These are phyloP conservation scores for Archaeoteleia sp. DNA, from an alignment of 2,888 invertebrate genomes.

Conservation along the genomic window DNA sequence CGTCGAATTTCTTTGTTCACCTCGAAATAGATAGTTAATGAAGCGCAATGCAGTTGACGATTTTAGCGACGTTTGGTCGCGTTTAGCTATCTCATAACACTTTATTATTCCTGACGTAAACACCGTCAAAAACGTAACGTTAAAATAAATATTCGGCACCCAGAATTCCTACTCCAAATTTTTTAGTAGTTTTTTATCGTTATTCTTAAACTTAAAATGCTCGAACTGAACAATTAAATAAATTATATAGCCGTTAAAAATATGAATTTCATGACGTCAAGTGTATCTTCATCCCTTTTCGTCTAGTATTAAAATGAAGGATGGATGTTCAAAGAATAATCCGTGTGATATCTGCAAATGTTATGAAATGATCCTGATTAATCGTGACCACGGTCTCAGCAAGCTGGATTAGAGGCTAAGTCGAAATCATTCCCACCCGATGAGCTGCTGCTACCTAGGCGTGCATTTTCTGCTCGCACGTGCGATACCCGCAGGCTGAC, in stretches of 20 bases:
- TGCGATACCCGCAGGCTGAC: neutral
- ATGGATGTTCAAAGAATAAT: conserved; percentile 4
- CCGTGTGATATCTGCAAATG: neutral
- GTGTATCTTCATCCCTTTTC: neutral
- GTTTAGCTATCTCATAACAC: conserved; percentile 1
- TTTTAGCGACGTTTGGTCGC: conserved; percentile 24
- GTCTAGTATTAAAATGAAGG: neutral
- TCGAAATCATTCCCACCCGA: conserved; percentile 6
- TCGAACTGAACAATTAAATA: too few relatives aligned
- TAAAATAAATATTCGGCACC: too few relatives aligned
- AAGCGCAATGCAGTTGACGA: conserved; percentile 13
- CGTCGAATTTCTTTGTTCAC: conserved; percentile 28
- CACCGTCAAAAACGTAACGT: too few relatives aligned
- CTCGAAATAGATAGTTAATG: conserved; percentile 15
- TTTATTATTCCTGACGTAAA: neutral
- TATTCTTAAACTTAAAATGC: too few relatives aligned
- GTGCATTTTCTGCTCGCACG: neutral
- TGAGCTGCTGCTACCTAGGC: neutral
- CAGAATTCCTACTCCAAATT: too few relatives aligned
- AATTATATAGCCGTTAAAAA: too few relatives aligned
- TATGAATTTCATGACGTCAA: too few relatives aligned
- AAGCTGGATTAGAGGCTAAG: conserved; percentile 2
- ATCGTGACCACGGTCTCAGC: neutral
- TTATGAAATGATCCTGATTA: conserved; percentile 11
- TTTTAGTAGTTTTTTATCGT: too few relatives aligned